Base-by-base conservation (phyloP, 2,888 invertebrate genomes). In the Cabera pusaria region DNA sequence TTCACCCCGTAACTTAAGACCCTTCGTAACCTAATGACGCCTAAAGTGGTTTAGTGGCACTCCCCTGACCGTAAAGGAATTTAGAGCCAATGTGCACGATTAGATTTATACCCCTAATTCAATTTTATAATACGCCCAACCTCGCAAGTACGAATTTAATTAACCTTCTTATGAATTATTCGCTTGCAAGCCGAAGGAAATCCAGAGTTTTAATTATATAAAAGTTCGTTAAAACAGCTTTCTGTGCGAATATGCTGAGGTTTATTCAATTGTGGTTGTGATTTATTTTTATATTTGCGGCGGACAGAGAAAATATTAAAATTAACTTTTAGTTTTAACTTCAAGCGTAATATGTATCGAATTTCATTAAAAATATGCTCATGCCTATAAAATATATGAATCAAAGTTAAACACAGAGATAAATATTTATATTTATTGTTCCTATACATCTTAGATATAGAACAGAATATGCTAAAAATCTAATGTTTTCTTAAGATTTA, bases 91-190 rank as follows among this genome's bases (percentile, higher is more conserved):
- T 49, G 42, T 46, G 39, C 43, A 25, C 42, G 53, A 65, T 64
- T 56, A 64, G 53, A 63, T 64, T 62, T 61, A 61, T 53, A 36
- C 31, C 25, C 35, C 50, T 60, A 64, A 71, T 64, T 64, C 59
- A 66, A 65, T 70, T 66, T 62, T 66, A 59, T 57, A 63, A 58
- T 58, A 49, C 53, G 60, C 55, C 47, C 49, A 41, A 57, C 63
- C 56, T 52, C 50, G 49, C 53, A 55, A 57, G 60, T 68, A 62
- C 63, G 63, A 72, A 70, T 71, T 74, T 72, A 75, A 74, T 73
- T 75, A 76, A 69, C 75, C 68, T 68, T 66, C 67, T 66, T 73
- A 68, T 72, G 68, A 76, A 71, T 75, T 73, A 77, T 75, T 74
- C 71, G 55, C 59, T 54, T 53, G 59, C 69, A 59, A 52, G 61